Evolutionary conservation across 2,888 invertebrate genomes (phyloP).

Genomic region (Pyrrhia umbra): DNA sequence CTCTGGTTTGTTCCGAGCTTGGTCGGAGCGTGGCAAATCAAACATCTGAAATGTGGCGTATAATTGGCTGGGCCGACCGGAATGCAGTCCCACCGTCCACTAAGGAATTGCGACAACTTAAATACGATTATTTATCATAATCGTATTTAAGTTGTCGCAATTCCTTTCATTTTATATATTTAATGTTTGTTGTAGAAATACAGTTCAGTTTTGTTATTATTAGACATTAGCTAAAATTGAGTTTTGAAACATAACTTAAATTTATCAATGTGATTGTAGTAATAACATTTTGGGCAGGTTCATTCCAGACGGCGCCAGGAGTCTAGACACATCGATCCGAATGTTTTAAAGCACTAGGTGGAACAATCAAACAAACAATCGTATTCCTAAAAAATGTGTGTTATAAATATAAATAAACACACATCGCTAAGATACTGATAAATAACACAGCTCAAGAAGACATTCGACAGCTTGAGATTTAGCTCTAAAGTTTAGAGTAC

Average conservation of each 20-base stretch:
- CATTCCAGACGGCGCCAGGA: constrained; percentile 20
- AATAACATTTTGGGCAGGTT: constrained; percentile 9
- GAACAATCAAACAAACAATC: constrained; percentile 1
- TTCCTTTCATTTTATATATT: constrained; percentile 34
- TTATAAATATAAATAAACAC: constrained; percentile 5
- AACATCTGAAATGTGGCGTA: constrained; percentile 63
- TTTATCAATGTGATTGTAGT: constrained; percentile 12
- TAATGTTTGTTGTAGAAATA: constrained; percentile 6
- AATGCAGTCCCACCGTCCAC: constrained; percentile 53
- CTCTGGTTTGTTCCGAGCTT: constrained; percentile 46
- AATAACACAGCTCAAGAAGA: not conserved
- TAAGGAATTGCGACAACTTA: constrained; percentile 39
- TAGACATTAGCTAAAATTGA: not conserved
- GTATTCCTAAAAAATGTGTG: not conserved
- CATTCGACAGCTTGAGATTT: not conserved
- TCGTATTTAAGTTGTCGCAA: too few relatives aligned
- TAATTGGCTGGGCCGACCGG: constrained; percentile 56
- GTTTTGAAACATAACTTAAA: too few relatives aligned
- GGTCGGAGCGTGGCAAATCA: constrained; percentile 62
- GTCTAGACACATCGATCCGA: constrained; percentile 53
- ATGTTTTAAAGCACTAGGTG: constrained; percentile 6
- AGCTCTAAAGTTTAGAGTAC: not conserved
- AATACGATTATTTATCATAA: constrained; percentile 46
- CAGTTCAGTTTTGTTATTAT: not conserved
- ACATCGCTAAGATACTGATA: not conserved